Percentiles rank a stretch among this genome's conserved stretches.
Conservation (phyloP, 2,888 invertebrate genomes). For the Drosophila testacea region DNA sequence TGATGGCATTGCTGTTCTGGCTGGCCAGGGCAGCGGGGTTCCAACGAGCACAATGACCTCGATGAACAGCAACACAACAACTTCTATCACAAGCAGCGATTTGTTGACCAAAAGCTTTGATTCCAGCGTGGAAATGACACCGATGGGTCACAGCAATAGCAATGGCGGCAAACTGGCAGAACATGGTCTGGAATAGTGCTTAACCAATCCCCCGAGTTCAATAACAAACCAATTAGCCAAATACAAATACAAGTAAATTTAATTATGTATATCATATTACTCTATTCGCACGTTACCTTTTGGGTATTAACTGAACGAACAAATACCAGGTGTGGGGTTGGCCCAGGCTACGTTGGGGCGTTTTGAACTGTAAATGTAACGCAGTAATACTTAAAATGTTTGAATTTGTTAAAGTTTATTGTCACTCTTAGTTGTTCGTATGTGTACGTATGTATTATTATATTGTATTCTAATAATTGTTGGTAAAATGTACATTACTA, state of each 20-base stretch:
- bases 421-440: slow-evolving; percentile 58
- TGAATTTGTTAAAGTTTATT: slow-evolving; percentile 54
- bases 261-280: slow-evolving; percentile 31
- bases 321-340: slow-evolving; percentile 31
- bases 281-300: slow-evolving; percentile 66
- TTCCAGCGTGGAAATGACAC: slow-evolving; percentile 79
- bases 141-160: slow-evolving; percentile 67
- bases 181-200: slow-evolving; percentile 60
- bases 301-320: slow-evolving; percentile 54
- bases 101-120: slow-evolving; percentile 82
- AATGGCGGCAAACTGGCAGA: slow-evolving; percentile 68
- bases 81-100: slow-evolving; percentile 82
- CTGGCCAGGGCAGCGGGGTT: slow-evolving; percentile 41
- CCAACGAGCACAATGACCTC: slow-evolving; percentile 53
- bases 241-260: slow-evolving; percentile 66
- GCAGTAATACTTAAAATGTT: slow-evolving; percentile 48
- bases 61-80: slow-evolving; percentile 73
- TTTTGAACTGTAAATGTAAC: slow-evolving; percentile 35
- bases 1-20: slow-evolving; percentile 66
- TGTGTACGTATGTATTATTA: slow-evolving; percentile 37
- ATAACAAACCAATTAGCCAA: slow-evolving; percentile 66
- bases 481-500: slow-evolving; percentile 62
- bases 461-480: slow-evolving; percentile 61
- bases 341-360: slow-evolving; percentile 32
- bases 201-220: slow-evolving; percentile 32